A percentile compares a stretch with the other conserved stretches of the same genome.
phyloP scores from a whole-genome alignment of 2,113 vertebrate species.

The Petrocephalus zakoni region DNA sequence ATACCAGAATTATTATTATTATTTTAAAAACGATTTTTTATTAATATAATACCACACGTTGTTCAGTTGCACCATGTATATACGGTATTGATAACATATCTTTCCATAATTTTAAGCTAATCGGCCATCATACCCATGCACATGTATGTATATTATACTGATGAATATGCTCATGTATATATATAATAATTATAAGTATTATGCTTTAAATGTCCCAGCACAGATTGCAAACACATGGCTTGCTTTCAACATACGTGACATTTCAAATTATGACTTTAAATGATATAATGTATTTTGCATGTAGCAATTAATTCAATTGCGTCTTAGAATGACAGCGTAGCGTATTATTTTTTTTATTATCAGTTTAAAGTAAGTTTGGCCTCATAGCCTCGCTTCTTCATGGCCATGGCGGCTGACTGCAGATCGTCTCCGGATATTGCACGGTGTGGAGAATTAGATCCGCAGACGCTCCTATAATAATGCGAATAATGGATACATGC shows the following conservation, averaged over 20 bases:
- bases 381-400: background rate
- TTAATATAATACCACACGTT: background rate
- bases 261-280: background rate
- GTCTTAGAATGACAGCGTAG: background rate
- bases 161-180: too few relatives aligned
- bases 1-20: background rate
- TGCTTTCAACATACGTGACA: background rate
- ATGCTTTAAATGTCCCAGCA: background rate
- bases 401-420: background rate
- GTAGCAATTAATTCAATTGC: background rate
- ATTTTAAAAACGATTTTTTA: background rate
- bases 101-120: background rate
- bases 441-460: background rate
- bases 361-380: background rate
- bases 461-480: background rate
- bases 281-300: too few relatives aligned
- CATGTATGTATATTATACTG: background rate
- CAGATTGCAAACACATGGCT: background rate
- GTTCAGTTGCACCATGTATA: background rate
- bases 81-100: background rate
- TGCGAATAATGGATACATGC: background rate
- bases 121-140: too few relatives aligned
- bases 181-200: background rate
- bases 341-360: background rate
- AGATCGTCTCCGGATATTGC: background rate